phyloP scores from a whole-genome alignment of 2,888 invertebrate species.

The Drosophila pegasa region DNA sequence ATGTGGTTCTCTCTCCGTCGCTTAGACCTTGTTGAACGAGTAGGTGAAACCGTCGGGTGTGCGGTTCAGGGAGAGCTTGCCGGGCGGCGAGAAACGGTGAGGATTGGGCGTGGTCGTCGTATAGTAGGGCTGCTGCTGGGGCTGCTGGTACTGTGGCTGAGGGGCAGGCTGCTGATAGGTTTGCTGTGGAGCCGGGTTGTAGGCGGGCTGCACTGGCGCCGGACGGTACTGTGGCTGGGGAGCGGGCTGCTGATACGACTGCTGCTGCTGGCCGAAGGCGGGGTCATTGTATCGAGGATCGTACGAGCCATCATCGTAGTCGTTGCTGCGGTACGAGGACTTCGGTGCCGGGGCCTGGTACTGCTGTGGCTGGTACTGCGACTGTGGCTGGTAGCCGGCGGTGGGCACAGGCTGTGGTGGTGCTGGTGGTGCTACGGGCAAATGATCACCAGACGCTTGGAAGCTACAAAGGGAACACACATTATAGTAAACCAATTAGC shows the following conservation, averaged over 20 bases:
- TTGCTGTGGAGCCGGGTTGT: slow-evolving; percentile 85
- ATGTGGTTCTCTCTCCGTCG: slow-evolving; percentile 67
- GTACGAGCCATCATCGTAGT: slow-evolving; percentile 84
- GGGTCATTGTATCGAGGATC: slow-evolving; percentile 85
- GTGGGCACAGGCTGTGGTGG: slow-evolving; percentile 86
- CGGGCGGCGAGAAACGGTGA: slow-evolving; percentile 92
- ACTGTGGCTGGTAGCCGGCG: slow-evolving; percentile 85
- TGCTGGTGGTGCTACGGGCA: slow-evolving; percentile 88
- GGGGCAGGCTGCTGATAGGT: slow-evolving; percentile 86
- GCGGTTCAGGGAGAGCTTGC: slow-evolving; percentile 93
- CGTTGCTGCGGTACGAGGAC: slow-evolving; percentile 80
- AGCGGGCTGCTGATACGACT: slow-evolving; percentile 84
- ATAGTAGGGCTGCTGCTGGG: slow-evolving; percentile 82
- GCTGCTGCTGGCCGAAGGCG: slow-evolving; percentile 79
- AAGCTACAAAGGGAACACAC: slow-evolving; percentile 84
- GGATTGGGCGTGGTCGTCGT: slow-evolving; percentile 88
- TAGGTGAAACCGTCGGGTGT: slow-evolving; percentile 95
- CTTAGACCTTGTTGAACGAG: slow-evolving; percentile 90
- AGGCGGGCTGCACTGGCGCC: slow-evolving; percentile 73
- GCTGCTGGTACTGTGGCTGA: slow-evolving; percentile 82
- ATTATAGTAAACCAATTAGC: neutral
- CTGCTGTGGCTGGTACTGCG: slow-evolving; percentile 85
- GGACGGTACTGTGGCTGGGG: slow-evolving; percentile 82
- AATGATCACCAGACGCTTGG: slow-evolving; percentile 92
- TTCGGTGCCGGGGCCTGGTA: slow-evolving; percentile 82